Conservation (phyloP, 2,113 vertebrate genomes). For the Cebidichthys violaceus region DNA sequence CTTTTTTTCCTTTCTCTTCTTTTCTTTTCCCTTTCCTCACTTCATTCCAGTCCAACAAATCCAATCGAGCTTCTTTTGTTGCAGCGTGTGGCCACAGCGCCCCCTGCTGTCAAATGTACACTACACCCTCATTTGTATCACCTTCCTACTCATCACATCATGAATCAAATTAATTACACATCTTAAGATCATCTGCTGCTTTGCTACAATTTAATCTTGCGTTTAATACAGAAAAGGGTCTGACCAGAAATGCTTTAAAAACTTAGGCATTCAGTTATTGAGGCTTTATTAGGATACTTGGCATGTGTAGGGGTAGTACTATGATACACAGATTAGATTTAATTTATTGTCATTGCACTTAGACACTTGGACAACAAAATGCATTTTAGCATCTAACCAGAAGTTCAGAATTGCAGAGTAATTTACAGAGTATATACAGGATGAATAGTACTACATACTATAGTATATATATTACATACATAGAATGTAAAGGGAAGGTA, state of each 20-base stretch:
- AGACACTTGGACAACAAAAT: not conserved
- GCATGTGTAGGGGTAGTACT: not conserved
- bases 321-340: not conserved
- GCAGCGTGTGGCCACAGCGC: slow-evolving; percentile 57
- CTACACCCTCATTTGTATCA: slow-evolving; percentile 23
- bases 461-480: too few relatives aligned
- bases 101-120: slow-evolving; percentile 62
- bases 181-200: slow-evolving; percentile 44
- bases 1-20: slow-evolving; percentile 17
- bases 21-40: slow-evolving; percentile 40
- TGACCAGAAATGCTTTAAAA: slow-evolving; percentile 29
- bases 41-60: slow-evolving; percentile 48
- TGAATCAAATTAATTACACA: slow-evolving; percentile 39
- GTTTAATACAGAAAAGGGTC: not conserved
- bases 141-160: slow-evolving; percentile 22
- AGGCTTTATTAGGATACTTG: not conserved
- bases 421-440: not conserved
- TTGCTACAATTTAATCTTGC: slow-evolving; percentile 25
- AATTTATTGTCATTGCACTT: not conserved
- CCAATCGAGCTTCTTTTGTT: slow-evolving; percentile 12
- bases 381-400: not conserved
- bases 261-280: not conserved
- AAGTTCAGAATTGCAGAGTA: not conserved
- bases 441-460: not conserved
- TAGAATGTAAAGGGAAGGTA: not conserved